Evolutionary conservation across 2,888 invertebrate species (phyloP), one percentile per base, ranked within the genome.

Genomic region (Dasysyrphus albostriatus): DNA sequence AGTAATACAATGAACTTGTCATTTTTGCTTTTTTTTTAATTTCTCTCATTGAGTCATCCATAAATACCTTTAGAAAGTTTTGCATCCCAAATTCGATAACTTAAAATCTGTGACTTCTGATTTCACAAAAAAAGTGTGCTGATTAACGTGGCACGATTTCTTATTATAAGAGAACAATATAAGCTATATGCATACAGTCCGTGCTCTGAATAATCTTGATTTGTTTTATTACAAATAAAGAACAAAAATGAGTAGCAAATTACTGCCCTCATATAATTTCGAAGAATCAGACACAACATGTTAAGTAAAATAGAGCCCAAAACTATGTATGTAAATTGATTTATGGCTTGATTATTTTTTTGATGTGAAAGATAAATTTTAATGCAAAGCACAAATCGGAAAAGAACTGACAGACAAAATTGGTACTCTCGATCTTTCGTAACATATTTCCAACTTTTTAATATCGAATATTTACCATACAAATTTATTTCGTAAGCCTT

Each of bases 101-200:
- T 32, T 3, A 29, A 32, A 76, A 75, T 12, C 56, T 58, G 56
- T 67, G 56, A 56, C 16, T 67, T 47, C 16, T 19, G 58, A 19
- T 49, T 49, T 16, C 14, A 51, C 39, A 39, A 10, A 12, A 24
- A 29, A 51, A 56, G 24, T 44, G 61, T 79, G 72, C 72, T 79
- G 65, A 79, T 79, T 72, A 72, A 72, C 63, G 63, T 65, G 56
- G 29, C 78, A 79, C 72, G 63, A 37, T 63, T 59, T 72, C 16
- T 61, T 24, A 19, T 32, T 54, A 54, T 32, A 8, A 54, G n/a
- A 54, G 54, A 32, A 29, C 14, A 54, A 54, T 54, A 54, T 54
- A 54, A 54, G 4, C 29, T 54, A 3, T 24, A 29, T 29, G 29
- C 16, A 1, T 29, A 14, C 24, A 54, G n/a, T 29, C 4, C 29